These are phyloP conservation scores for Perccottus glenii DNA, from an alignment of 2,113 vertebrate genomes.

Conservation along the genomic window DNA sequence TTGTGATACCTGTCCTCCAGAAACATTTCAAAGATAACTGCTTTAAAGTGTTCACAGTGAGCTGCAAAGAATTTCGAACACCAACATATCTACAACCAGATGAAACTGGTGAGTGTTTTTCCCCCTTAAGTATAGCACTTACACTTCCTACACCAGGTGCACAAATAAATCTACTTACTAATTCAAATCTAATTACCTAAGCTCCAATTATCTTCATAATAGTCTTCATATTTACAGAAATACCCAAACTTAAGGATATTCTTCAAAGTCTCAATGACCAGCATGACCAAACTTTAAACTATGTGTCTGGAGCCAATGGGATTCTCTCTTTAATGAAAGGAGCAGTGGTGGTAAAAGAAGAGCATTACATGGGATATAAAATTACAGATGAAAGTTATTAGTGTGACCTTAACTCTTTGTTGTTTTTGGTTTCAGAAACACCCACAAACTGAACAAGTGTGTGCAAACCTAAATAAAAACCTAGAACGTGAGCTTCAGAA, in stretches of 20 bases:
- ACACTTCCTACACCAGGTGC: too few relatives aligned
- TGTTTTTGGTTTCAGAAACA: conserved; percentile 8
- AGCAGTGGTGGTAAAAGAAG: not conserved
- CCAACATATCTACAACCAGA: not conserved
- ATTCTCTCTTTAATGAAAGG: not conserved
- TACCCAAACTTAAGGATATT: conserved; percentile 8
- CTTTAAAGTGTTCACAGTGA: conserved; percentile 58
- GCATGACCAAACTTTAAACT: not conserved
- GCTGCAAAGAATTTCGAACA: conserved; percentile 27
- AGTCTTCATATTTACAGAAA: conserved; percentile 26
- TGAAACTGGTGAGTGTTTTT: conserved; percentile 39
- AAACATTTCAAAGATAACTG: conserved; percentile 37
- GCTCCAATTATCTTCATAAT: not conserved
- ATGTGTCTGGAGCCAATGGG: not conserved
- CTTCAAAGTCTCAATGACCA: conserved; percentile 27
- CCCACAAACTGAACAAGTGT: not conserved
- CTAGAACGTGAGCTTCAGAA: not conserved
- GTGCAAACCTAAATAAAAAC: not conserved
- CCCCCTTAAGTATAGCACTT: too few relatives aligned
- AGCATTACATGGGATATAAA: too few relatives aligned
- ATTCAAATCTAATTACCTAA: too few relatives aligned
- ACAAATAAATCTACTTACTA: too few relatives aligned
- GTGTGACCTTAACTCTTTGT: too few relatives aligned
- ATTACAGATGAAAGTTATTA: too few relatives aligned
- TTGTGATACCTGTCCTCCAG: conserved; percentile 11